phyloP scores from a whole-genome alignment of 2,113 vertebrate genomes.

The Petaurus breviceps region DNA sequence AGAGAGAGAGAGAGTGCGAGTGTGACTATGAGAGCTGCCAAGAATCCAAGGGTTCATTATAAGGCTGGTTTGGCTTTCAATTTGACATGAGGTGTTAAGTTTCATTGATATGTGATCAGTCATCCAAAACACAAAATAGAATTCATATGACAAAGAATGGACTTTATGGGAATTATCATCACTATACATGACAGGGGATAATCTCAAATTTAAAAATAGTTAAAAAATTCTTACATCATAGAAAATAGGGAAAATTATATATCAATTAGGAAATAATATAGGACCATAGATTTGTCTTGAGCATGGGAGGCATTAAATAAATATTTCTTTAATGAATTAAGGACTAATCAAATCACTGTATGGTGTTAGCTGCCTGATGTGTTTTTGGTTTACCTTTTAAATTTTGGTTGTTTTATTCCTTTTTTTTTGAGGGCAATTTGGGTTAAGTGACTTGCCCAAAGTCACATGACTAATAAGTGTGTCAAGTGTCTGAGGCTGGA shows the following conservation, averaged over 20 bases:
- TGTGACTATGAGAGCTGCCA: too few species aligned
- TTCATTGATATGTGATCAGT: too few species aligned
- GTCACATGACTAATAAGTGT: too few species aligned
- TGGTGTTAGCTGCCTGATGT: neutral
- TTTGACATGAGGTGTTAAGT: neutral
- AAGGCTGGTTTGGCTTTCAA: neutral
- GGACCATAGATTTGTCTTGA: neutral
- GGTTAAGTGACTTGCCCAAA: too few species aligned
- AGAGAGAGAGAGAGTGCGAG: too few species aligned
- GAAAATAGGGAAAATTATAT: neutral
- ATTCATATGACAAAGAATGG: neutral
- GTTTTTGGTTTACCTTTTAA: neutral
- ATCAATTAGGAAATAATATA: conserved; percentile 7
- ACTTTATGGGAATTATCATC: neutral
- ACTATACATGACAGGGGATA: neutral
- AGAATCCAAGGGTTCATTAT: neutral
- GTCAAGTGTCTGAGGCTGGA: too few species aligned
- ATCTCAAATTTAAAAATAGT: neutral
- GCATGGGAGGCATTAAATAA: neutral
- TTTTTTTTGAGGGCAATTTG: too few species aligned
- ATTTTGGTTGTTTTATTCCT: neutral
- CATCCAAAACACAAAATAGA: neutral
- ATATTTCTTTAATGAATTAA: neutral
- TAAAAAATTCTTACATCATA: neutral
- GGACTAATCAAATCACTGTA: neutral